Evolutionary conservation across 2,888 invertebrate species (phyloP), one percentile per base, ranked within the genome.

Genomic region (Acrobasis suavella): DNA sequence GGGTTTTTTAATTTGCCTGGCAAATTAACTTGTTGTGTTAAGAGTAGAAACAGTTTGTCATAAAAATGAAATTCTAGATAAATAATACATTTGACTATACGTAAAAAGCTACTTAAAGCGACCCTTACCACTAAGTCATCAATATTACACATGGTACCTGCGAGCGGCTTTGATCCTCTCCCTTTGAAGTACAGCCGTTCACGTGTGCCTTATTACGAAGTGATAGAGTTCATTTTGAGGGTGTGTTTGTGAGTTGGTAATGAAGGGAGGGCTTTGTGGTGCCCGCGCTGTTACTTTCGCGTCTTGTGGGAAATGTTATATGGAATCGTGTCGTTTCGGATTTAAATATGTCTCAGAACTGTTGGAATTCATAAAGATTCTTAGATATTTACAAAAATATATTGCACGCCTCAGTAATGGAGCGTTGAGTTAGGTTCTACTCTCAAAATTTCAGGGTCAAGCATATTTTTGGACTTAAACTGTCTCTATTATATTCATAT

Each of bases 101-200:
- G 38, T 39, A 55, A 39, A 38, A 39, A 55, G 9, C 52, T 17
- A 52, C 54, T 39, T 39, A 55, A 15, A 39, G 17, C 55, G 55
- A 38, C 55, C 55, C 39, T 55, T 42, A 56, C 56, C 46, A 42
- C 22, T 14, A 42, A 56, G 39, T 56, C 56, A 56, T 56, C 56
- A 56, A 56, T 56, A 56, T 56, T 56, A 56, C 17, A 56, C 46
- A 15, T 46, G 10, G 46, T 38, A 56, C 56, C 14, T 46, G 37
- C 2, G n/a, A n/a, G 16, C 9, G 42, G 17, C 39, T 56, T 56
- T 56, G 56, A 56, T 56, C 42, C 14, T 46, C 14, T 14, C 17
- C 39, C 46, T 56, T 56, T 56, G 56, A 56, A 22, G 17, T 22
- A 42, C 14, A 17, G 22, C 17, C 16, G 17, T 42, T 1, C 42